Base-by-base conservation (phyloP, 2,113 vertebrate genomes). In the Hyaena hyaena region DNA sequence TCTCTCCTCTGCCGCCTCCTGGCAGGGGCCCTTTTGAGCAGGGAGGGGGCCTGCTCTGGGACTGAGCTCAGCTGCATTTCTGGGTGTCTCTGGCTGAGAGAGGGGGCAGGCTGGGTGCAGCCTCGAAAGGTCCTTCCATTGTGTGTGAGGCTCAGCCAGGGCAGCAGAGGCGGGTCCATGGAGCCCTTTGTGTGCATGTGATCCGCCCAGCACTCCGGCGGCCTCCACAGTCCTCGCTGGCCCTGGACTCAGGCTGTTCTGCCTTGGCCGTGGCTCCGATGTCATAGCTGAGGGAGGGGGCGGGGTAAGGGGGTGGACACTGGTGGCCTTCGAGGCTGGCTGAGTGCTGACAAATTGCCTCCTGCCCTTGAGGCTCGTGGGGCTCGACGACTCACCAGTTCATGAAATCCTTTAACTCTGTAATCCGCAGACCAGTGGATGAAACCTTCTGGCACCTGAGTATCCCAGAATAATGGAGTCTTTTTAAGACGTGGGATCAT, bases 121-220 rank as follows among this genome's bases (percentile, higher is more conserved):
- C 31, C 43, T 63, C 0, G 1, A 91, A 86, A 97, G 79, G 48
- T 84, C 87, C 14, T 82, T 96, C 55, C 58, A 93, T 85, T 96
- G 94, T 97, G 91, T n/a, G 35, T 2, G 74, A 97, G 92, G 50
- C 90, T 23, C 2, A 19, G 69, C 11, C 43, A 48, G 93, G 61
- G 77, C 65, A 2, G 85, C 0, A 23, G 93, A 35, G 97, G 95
- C 26, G 1, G 19, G 66, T 93, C 43, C 61, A 85, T n/a, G 55
- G 88, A 33, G 35, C 53, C 55, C 92, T 95, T 97, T 96, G 93
- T 97, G 82, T 68, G 39, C 14, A 0, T 68, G 73, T 85, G 66
- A 55, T 77, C 80, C 80, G 45, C 33, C 33, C 74, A 61, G 90
- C 31, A 2, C 82, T 66, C 87, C 0, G 50, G 68, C 45, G 5